phyloP scores from a whole-genome alignment of 2,113 vertebrate genomes.

The Porphyrio hochstetteri region DNA sequence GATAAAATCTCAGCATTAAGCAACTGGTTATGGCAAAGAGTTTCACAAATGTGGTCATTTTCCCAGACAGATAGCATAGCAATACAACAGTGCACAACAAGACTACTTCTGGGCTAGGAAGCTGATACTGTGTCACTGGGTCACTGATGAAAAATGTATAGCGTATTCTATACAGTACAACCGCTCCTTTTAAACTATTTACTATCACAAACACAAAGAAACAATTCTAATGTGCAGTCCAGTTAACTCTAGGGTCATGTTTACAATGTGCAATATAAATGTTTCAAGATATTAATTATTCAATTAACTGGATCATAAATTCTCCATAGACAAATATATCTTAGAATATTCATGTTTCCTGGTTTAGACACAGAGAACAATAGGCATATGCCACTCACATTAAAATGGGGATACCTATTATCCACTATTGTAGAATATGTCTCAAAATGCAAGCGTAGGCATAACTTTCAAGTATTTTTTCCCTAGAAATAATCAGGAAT shows the following conservation, averaged over 20 bases:
- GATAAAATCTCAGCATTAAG: background rate
- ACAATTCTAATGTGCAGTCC: background rate
- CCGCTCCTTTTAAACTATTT: background rate
- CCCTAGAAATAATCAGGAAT: background rate
- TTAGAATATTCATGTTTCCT: background rate
- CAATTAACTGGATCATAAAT: background rate
- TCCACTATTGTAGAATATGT: background rate
- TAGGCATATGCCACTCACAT: background rate
- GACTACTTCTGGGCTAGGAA: background rate
- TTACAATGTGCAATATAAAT: background rate
- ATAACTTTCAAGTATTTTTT: background rate
- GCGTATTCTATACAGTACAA: background rate
- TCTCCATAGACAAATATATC: background rate
- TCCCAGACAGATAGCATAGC: background rate
- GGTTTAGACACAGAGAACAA: background rate
- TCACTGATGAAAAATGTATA: background rate
- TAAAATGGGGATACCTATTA: background rate
- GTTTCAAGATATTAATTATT: background rate
- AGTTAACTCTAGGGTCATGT: background rate
- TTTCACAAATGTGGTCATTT: background rate
- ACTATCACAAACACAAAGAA: background rate
- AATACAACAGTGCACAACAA: background rate
- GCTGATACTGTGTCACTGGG: background rate
- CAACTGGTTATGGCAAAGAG: background rate
- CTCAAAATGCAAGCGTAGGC: background rate